Evolutionary conservation across 2,797 vertebrate genomes (phyloP).

Genomic region (Alca torda): DNA sequence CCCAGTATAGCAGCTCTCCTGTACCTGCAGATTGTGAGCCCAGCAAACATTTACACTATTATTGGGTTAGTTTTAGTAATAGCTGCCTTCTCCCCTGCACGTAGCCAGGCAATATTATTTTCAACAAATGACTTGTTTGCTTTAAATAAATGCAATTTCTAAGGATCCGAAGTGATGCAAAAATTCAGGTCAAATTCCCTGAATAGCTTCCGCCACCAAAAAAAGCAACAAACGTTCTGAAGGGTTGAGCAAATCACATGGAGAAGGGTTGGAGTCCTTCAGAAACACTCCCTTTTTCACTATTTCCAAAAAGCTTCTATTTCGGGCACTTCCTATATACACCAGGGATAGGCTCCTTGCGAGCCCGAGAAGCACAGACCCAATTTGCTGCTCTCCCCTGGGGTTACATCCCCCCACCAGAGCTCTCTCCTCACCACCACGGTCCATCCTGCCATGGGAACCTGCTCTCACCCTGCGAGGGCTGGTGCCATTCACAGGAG

Average conservation of each 20-base stretch:
- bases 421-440: background rate
- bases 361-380: background rate
- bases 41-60: background rate
- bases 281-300: background rate
- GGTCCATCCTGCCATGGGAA: accelerated
- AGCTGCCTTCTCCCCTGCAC: background rate
- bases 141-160: background rate
- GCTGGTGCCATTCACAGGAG: background rate
- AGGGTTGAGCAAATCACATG: background rate
- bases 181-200: conserved; percentile 20
- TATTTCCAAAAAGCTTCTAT: background rate
- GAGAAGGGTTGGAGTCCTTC: background rate
- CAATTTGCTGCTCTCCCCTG: background rate
- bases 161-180: background rate
- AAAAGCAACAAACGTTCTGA: conserved; percentile 7
- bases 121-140: background rate
- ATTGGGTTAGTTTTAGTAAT: background rate
- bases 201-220: conserved; percentile 1
- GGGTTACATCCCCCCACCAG: background rate
- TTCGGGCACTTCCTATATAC: background rate
- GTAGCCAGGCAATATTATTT: background rate
- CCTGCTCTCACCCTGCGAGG: background rate
- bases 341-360: background rate
- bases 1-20: background rate
- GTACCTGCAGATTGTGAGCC: background rate